Base-by-base conservation (phyloP, 2,797 vertebrate species). In the Pygocentrus nattereri region DNA sequence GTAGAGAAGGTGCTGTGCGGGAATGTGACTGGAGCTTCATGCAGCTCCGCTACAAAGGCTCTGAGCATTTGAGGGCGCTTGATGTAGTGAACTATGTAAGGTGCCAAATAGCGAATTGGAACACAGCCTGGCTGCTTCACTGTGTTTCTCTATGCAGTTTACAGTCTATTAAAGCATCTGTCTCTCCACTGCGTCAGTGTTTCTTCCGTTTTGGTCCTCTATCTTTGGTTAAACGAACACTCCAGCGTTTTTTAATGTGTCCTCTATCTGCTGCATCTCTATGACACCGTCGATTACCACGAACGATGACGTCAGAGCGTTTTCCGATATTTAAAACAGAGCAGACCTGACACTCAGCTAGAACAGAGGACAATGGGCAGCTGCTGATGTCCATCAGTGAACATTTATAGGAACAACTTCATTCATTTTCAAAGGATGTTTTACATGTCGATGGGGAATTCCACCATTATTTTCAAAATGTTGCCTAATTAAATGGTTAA, bases 11-110 rank as follows among this genome's bases (percentile, higher is more conserved):
- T 59, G 31, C 16, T 31, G 62, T 19, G 18, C 19, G 68, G 64
- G 64, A 13, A n/a, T 41, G 19, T 0, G 15, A 47, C 25, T 5
- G 30, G 65, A 47, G 38, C 47, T 41, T 41, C 38, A 2, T 13
- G 31, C 38, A 67, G 23, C 41, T 47, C 67, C 38, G 49, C 41
- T 69, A 21, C 65, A 65, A 65, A 65, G 62, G 31, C 31, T 38
- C 5, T 21, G 13, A 27, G 30, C 59, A 31, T 5, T 18, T 19
- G 19, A 65, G 30, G 3, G 31, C 30, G 5, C 41, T 44, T 44
- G 6, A 67, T 10, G 44, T 49, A 47, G 67, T 69, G 41, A 41
- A 47, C 67, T 18, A 25, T 47, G 44, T 18, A 47, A 13, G 13
- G 44, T 5, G 19, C 38, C 34, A 10, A 23, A 62, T 13, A 65